These are phyloP conservation scores for Ctenochaetus hawaiiensis DNA, from an alignment of 2,797 vertebrate genomes.

Conservation along the genomic window DNA sequence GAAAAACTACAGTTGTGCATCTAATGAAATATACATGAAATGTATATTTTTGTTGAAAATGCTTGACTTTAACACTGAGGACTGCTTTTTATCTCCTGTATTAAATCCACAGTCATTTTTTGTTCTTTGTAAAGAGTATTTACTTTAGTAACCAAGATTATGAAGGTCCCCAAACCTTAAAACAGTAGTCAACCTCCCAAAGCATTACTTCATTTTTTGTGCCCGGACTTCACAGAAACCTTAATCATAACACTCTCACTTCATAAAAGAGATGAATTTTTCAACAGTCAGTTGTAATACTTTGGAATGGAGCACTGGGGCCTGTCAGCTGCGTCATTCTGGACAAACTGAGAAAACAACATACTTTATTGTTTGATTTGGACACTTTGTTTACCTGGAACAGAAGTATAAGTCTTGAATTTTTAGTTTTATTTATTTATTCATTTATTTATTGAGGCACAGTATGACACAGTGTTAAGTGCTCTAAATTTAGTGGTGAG, in stretches of 20 bases:
- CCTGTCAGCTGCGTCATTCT: background rate
- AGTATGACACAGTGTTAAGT: too few species aligned
- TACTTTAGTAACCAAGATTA: background rate
- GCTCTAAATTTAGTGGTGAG: too few species aligned
- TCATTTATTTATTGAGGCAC: too few species aligned
- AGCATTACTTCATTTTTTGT: background rate
- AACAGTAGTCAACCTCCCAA: background rate
- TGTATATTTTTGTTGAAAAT: too few species aligned
- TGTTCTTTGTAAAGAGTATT: background rate
- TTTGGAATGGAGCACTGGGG: background rate
- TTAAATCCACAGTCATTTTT: background rate
- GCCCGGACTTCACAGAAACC: background rate
- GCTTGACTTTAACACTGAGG: background rate
- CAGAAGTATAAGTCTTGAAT: too few species aligned
- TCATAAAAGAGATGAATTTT: background rate
- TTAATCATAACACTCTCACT: background rate
- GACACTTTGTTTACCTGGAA: background rate
- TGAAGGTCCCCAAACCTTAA: background rate
- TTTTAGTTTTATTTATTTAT: too few species aligned
- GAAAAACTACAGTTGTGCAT: too few species aligned
- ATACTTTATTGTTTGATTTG: background rate
- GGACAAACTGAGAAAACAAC: background rate
- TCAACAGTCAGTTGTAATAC: background rate
- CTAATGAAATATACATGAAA: too few species aligned
- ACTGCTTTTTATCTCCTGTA: background rate